Evolutionary conservation across 2,888 invertebrate species (phyloP), one percentile per base, ranked within the genome.

Genomic region (Lasioglossum lativentre): DNA sequence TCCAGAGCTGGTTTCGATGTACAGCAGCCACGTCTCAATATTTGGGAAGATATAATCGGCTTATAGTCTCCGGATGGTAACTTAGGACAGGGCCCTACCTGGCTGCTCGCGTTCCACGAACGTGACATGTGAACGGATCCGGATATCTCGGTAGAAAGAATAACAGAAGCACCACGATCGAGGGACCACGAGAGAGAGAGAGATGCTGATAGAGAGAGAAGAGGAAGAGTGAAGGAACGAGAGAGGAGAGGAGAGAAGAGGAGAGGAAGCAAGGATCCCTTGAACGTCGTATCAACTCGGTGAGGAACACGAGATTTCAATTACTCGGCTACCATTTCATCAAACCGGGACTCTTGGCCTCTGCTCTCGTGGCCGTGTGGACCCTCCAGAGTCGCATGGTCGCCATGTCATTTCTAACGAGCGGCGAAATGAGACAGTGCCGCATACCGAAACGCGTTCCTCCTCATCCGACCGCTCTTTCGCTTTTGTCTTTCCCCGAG

Each of bases 41-140:
- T 94, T 94, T 94, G 92, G 94, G 91, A 91, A 92, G 91, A 90
- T 91, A 92, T 93, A 93, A 94, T 94, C 94, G 94, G 93, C 93
- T 94, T 94, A 93, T 90, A 92, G 92, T 91, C 89, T 88, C 85
- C 72, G 82, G 85, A 66, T 83, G 82, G 89, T 89, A 90, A 85
- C 84, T 89, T 86, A 83, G 90, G 86, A 87, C 82, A 47, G 78
- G 82, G 78, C 56, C 84, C 89, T 91, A 90, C 88, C 90, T 91
- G 91, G 82, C 73, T 84, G 88, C 86, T 87, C 87, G 91, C 89
- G 87, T 89, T 92, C 89, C 86, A 88, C 82, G 88, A 89, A 92
- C 90, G 90, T 91, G 91, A 91, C 90, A 88, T 85, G 88, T 83
- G 89, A 90, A 86, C 90, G 90, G 87, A 86, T 87, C 87, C 82